Evolutionary conservation across 2,888 invertebrate genomes (phyloP), one percentile per base, ranked within the genome.

Genomic region (Chalcosyrphus nemorum): DNA sequence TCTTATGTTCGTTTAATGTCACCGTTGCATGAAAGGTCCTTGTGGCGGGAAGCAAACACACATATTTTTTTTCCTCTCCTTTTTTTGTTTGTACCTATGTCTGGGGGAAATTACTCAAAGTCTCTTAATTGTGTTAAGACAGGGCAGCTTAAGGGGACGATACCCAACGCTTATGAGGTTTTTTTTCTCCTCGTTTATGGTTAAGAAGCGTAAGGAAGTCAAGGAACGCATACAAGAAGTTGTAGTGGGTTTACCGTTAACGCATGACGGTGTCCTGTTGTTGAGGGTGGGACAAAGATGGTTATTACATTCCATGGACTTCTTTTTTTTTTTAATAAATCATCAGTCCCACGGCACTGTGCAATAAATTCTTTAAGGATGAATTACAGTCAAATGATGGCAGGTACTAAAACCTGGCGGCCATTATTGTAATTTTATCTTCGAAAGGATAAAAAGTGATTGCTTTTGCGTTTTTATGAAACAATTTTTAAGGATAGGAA

Each of bases 101-200:
- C 24, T 15, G 57, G 54, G 41, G 32, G 38, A 52, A 77, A 81
- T 71, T 77, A 71, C 81, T 21, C 21, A 65, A 71, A 77, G 32
- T 57, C 54, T 35, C 63, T 76, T 81, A 81, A 77, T 77, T 81
- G 71, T 65, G 65, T 54, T 81, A 81, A 76, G 81, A 71, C 63
- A 24, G 71, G 76, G 57, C 43, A 29, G 76, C 68, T 68, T 76
- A 76, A 57, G 57, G 68, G 32, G 15, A 32, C 38, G 38, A 63
- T 29, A 54, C 32, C 17, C 47, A 17, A 24, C 24, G 13, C 27
- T 13, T 50, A 54, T 17, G 32, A 7, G 9, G 29, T 29, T 29
- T 29, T 29, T 27, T 27, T 27, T 1, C 21, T 7, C 11, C 3
- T 7, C 7, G 21, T 47, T 45, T 27, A 29, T 61, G 19, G 45